A percentile compares a stretch with the other conserved stretches of the same genome.
Conservation (phyloP, 1,140 invertebrate species). For the Plectrocnemia conspersa region DNA sequence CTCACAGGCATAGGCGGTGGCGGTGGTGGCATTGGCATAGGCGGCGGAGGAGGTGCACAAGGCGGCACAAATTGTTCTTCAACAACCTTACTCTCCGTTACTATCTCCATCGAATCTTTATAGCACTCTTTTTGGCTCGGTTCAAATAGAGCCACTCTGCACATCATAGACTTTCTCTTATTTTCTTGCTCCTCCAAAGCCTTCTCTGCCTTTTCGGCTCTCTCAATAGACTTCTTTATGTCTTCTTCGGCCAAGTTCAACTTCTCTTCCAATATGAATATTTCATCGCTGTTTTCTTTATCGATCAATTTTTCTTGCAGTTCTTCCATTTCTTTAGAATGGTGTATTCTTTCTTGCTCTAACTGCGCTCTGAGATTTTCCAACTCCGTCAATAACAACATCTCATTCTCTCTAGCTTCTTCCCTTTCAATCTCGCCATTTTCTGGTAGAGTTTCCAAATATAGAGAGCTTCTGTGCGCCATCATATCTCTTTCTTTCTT, state of each 20-base stretch:
- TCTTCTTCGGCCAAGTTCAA: conserved; percentile 64
- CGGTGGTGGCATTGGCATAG: conserved; percentile 38
- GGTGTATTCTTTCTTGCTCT: conserved; percentile 56
- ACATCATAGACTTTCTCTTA: conserved; percentile 38
- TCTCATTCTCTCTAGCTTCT: conserved; percentile 31
- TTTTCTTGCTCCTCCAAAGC: conserved; percentile 39
- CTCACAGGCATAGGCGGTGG: conserved; percentile 27
- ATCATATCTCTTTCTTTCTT: conserved; percentile 62
- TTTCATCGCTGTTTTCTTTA: conserved; percentile 60
- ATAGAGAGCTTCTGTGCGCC: conserved; percentile 61
- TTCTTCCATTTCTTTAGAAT: conserved; percentile 53
- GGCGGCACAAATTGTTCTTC: conserved; percentile 38
- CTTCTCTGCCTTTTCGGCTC: conserved; percentile 60
- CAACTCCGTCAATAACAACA: conserved; percentile 56
- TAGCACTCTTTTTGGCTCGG: conserved; percentile 2
- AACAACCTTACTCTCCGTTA: background rate
- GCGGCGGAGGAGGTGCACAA: conserved; percentile 45
- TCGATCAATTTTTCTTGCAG: conserved; percentile 62
- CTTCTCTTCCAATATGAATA: conserved; percentile 66
- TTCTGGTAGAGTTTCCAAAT: conserved; percentile 54
- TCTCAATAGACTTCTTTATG: conserved; percentile 54
- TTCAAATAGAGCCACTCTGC: conserved; percentile 43
- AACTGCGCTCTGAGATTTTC: conserved; percentile 57
- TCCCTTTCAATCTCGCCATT: conserved; percentile 1
- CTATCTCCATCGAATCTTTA: background rate